These are phyloP conservation scores for Terrapene triunguis DNA, from an alignment of 2,113 vertebrate species.

Conservation along the genomic window DNA sequence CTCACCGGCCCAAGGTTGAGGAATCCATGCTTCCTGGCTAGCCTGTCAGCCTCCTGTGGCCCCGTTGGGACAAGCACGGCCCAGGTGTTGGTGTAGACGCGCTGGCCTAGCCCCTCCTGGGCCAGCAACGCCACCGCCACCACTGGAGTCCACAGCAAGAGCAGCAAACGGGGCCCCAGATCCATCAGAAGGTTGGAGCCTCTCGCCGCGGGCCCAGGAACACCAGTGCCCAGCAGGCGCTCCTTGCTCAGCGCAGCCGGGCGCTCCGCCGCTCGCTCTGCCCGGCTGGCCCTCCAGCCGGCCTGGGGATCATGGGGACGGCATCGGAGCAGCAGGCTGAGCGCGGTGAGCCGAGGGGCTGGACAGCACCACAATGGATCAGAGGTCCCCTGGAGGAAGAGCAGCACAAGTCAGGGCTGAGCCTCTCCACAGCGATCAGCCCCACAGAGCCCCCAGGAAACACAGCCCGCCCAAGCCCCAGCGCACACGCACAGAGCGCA, in stretches of 20 bases:
- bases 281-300: background rate
- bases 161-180: constrained; percentile 79
- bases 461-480: too few species aligned
- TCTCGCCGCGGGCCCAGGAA: constrained; percentile 25
- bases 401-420: background rate
- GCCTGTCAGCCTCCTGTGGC: constrained; percentile 83
- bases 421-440: background rate
- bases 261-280: background rate
- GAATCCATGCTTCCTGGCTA: constrained; percentile 93
- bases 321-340: background rate
- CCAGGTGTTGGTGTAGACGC: constrained; percentile 94
- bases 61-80: constrained; percentile 89
- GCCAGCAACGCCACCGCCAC: constrained; percentile 80
- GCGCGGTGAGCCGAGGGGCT: background rate
- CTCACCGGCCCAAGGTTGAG: constrained; percentile 91
- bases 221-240: background rate
- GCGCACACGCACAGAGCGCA: too few species aligned
- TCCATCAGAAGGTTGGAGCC: constrained; percentile 75
- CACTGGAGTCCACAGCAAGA: constrained; percentile 83
- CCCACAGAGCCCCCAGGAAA: too few species aligned
- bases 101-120: constrained; percentile 76
- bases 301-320: constrained; percentile 6
- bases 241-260: background rate
- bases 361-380: background rate
- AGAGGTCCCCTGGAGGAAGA: background rate